Percentiles rank a stretch among this genome's conserved stretches.
phyloP scores from a whole-genome alignment of 2,113 vertebrate genomes.

The Athene cunicularia region DNA sequence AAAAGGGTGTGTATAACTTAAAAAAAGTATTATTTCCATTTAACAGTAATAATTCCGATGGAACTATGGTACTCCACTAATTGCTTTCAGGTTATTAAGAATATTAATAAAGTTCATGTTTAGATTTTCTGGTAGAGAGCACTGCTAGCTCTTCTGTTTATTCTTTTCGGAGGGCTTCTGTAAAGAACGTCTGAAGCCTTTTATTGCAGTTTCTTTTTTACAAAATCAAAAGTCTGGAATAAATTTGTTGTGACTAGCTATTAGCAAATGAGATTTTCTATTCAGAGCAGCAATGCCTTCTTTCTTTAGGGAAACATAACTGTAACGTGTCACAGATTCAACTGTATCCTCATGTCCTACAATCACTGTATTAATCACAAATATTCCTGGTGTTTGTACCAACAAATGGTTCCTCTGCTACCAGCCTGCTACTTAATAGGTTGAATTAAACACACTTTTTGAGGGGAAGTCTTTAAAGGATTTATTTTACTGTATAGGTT shows the following conservation, averaged over 20 bases:
- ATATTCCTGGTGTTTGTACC: neutral
- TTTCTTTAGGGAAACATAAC: neutral
- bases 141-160: neutral
- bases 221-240: slow-evolving; percentile 1
- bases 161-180: neutral
- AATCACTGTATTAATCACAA: neutral
- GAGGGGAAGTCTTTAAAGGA: neutral
- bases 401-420: neutral
- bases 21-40: neutral
- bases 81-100: slow-evolving; percentile 34
- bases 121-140: slow-evolving; percentile 37
- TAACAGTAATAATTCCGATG: neutral
- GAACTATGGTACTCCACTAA: neutral
- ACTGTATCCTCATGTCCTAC: neutral
- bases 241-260: slow-evolving; percentile 19
- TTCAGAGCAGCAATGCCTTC: neutral
- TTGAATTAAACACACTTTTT: neutral
- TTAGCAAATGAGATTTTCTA: neutral
- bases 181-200: neutral
- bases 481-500: neutral
- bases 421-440: neutral
- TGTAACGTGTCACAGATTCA: neutral
- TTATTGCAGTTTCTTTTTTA: neutral
- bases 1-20: neutral
- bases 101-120: slow-evolving; percentile 22